Evolutionary conservation across 2,888 invertebrate genomes (phyloP).

Genomic region (Drosophila siamana): DNA sequence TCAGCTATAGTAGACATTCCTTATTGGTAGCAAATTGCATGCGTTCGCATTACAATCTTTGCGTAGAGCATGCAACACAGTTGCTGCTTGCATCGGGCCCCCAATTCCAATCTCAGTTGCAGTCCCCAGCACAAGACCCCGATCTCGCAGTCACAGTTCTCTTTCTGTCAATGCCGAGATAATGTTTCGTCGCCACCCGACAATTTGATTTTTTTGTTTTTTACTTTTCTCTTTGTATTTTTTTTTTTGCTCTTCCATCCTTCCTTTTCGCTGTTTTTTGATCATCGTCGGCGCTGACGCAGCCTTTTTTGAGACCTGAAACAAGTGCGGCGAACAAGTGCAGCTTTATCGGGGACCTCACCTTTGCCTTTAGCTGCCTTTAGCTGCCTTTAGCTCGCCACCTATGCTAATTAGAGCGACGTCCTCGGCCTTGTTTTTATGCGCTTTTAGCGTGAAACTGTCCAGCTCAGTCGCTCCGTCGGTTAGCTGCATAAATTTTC

Average conservation of each 20-base stretch:
- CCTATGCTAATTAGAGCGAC: slow-evolving; percentile 77
- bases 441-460: slow-evolving; percentile 74
- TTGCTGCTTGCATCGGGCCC: slow-evolving; percentile 18
- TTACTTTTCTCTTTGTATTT: not conserved
- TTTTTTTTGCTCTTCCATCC: slow-evolving; percentile 1
- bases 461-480: slow-evolving; percentile 28
- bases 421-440: slow-evolving; percentile 80
- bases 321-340: slow-evolving; percentile 50
- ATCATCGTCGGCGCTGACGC: slow-evolving; percentile 39
- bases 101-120: slow-evolving; percentile 36
- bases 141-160: slow-evolving; percentile 28
- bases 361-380: slow-evolving; percentile 18
- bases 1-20: no score
- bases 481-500: slow-evolving; percentile 73
- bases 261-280: slow-evolving; percentile 9
- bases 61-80: not conserved
- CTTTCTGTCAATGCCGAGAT: slow-evolving; percentile 64
- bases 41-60: not conserved
- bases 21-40: not conserved
- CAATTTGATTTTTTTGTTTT: slow-evolving; percentile 59
- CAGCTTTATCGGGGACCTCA: slow-evolving; percentile 16
- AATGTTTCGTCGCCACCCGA: slow-evolving; percentile 57
- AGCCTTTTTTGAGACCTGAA: slow-evolving; percentile 38
- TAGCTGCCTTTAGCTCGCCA: slow-evolving; percentile 42
- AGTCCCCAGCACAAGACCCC: not conserved